Evolutionary conservation across 2,888 invertebrate species (phyloP), one percentile per base, ranked within the genome.

Genomic region (Rhodophaea formosa): DNA sequence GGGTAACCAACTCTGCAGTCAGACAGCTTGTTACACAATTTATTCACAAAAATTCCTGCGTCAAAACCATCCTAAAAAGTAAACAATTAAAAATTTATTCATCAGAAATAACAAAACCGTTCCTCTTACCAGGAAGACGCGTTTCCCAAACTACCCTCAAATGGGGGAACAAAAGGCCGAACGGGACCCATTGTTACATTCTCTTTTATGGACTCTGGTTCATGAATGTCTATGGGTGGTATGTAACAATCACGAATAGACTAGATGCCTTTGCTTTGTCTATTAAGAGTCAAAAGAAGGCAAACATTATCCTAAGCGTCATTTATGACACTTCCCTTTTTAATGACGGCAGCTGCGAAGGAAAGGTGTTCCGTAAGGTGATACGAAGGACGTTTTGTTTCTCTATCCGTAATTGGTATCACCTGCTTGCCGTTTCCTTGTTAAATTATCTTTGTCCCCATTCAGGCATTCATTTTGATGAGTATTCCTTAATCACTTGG

Each of bases 281-380:
- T 72, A 78, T 82, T 81, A 77, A 56, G 47, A 53, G 29, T 43
- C 43, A 23, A 53, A 53, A 51, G 39, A 75, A 73, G 68, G 74
- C 70, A 79, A 80, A 80, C 73, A 81, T 79, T 78, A 77, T 71
- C 68, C 66, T 67, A 74, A 65, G 78, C 78, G 81, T 86, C 82
- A 76, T 85, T 84, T 82, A 84, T 79, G 83, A 84, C 85, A 80
- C 81, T 78, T 78, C 69, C 70, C 60, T 68, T 67, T 68, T 74
- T 74, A 79, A 79, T 74, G 71, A 75, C 59, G 72, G 81, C 88
- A 88, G 87, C 80, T 89, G 88, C 71, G 68, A 69, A 71, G 68
- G 66, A 74, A 77, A 76, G 75, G 72, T 72, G 72, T 62, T 65
- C 57, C 63, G 73, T 67, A 70, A 73, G 71, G 74, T 72, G 71